phyloP scores from a whole-genome alignment of 2,888 invertebrate species.

The Gonocerus acuteangulatus region DNA sequence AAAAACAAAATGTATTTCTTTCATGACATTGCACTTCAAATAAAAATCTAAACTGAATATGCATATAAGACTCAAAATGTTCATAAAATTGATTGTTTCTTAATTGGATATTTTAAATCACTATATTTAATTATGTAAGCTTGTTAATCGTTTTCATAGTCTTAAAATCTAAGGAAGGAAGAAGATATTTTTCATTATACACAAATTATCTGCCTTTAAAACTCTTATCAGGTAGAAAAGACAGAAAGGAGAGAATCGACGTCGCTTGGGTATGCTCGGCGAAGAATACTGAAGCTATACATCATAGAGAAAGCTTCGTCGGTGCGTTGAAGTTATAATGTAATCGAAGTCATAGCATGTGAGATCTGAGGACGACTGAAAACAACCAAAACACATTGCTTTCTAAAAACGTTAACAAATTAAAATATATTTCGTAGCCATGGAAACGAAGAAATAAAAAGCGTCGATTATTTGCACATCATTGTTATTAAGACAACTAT shows the following conservation, averaged over 20 bases:
- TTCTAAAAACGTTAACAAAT: not conserved
- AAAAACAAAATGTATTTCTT: no score
- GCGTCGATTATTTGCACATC: not conserved
- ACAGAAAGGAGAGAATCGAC: not conserved
- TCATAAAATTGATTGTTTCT: no score
- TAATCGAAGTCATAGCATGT: conserved; percentile 16
- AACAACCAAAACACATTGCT: conserved; percentile 22
- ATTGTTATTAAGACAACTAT: no score
- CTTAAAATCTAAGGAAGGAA: no score
- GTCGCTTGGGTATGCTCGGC: not conserved
- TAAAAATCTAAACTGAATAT: no score
- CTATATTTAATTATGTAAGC: no score
- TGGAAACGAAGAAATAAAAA: conserved; percentile 15
- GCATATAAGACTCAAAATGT: no score
- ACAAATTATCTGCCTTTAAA: no score
- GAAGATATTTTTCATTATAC: no score
- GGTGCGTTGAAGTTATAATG: conserved; percentile 10
- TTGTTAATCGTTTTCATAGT: no score
- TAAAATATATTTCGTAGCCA: conserved; percentile 18
- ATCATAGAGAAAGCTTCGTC: conserved; percentile 10
- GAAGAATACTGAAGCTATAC: not conserved
- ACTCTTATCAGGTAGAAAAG: not conserved
- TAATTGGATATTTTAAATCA: no score
- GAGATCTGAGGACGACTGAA: conserved; percentile 27
- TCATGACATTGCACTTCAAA: no score